phyloP scores from a whole-genome alignment of 2,888 invertebrate species.

The Cantharis rufa region DNA sequence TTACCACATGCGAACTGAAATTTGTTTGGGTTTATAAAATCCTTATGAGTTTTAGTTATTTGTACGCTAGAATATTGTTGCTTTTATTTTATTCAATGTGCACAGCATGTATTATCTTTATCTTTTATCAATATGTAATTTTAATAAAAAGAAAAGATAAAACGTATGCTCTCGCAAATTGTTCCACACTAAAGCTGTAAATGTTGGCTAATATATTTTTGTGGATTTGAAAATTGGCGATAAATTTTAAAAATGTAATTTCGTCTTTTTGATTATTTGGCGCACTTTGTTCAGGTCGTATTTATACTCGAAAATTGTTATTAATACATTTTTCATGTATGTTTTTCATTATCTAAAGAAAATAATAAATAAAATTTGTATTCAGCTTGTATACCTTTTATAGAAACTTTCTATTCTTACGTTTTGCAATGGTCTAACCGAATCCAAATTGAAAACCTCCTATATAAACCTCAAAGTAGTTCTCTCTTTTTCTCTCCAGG shows the following conservation, averaged over 20 bases:
- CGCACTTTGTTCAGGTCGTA: not conserved
- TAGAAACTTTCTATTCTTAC: slow-evolving; percentile 16
- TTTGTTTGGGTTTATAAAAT: slow-evolving; percentile 22
- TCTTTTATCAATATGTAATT: slow-evolving; percentile 7
- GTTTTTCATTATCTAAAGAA: not conserved
- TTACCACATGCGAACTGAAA: slow-evolving; percentile 22
- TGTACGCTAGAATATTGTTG: slow-evolving; percentile 11
- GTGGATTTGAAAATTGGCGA: slow-evolving; percentile 13
- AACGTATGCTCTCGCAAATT: not conserved
- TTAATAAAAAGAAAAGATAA: slow-evolving; percentile 2
- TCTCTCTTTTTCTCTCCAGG: slow-evolving; percentile 6
- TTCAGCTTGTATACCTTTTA: slow-evolving; percentile 17
- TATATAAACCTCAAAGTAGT: slow-evolving; percentile 15
- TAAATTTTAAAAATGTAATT: slow-evolving; percentile 8
- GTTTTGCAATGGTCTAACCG: slow-evolving; percentile 5
- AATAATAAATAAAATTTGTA: slow-evolving; percentile 9
- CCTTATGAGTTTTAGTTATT: slow-evolving; percentile 19
- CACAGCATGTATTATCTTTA: slow-evolving; percentile 8
- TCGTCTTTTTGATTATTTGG: not conserved
- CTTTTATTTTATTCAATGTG: slow-evolving; percentile 1
- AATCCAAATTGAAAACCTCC: slow-evolving; percentile 19
- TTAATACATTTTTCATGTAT: not conserved
- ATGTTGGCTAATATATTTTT: slow-evolving; percentile 10
- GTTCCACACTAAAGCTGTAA: not conserved
- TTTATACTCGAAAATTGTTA: not conserved